Percentiles rank a stretch among this genome's conserved stretches.
Conservation (phyloP, 2,888 invertebrate species). For the Netelia virgata region DNA sequence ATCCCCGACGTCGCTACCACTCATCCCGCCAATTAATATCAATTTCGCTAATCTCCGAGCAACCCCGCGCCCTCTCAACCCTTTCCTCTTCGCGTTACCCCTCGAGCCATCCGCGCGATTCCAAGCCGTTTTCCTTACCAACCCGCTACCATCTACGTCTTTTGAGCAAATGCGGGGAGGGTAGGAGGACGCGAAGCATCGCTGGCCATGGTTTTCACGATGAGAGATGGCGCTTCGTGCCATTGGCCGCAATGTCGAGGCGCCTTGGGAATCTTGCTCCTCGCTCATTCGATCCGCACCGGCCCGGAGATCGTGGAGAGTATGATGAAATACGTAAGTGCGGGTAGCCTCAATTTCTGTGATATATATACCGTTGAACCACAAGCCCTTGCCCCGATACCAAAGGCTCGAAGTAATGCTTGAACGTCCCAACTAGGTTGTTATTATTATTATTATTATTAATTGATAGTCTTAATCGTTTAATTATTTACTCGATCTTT, state of each 20-base stretch:
- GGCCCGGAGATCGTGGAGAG: conserved; percentile 12
- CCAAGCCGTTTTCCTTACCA: background rate
- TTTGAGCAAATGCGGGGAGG: conserved; percentile 36
- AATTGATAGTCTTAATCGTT: background rate
- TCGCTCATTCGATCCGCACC: conserved; percentile 3
- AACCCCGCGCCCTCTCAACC: conserved; percentile 14
- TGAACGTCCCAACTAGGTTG: background rate
- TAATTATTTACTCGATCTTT: background rate
- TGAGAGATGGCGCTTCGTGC: conserved; percentile 27
- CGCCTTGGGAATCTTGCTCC: conserved; percentile 29
- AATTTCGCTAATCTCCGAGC: conserved; percentile 64
- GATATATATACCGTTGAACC: background rate
- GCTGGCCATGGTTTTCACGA: conserved; percentile 20
- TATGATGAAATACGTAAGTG: conserved; percentile 38
- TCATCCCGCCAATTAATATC: conserved; percentile 69
- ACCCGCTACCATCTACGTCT: background rate
- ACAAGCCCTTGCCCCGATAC: background rate
- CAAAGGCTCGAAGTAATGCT: background rate
- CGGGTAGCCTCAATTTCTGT: conserved; percentile 41
- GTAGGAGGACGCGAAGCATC: conserved; percentile 6
- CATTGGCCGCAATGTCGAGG: background rate
- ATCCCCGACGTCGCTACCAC: conserved; percentile 51
- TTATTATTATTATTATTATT: background rate
- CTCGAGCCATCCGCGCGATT: conserved; percentile 29
- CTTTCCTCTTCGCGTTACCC: background rate